Conservation (phyloP, 2,888 invertebrate species). For the Drosophila affinis region DNA sequence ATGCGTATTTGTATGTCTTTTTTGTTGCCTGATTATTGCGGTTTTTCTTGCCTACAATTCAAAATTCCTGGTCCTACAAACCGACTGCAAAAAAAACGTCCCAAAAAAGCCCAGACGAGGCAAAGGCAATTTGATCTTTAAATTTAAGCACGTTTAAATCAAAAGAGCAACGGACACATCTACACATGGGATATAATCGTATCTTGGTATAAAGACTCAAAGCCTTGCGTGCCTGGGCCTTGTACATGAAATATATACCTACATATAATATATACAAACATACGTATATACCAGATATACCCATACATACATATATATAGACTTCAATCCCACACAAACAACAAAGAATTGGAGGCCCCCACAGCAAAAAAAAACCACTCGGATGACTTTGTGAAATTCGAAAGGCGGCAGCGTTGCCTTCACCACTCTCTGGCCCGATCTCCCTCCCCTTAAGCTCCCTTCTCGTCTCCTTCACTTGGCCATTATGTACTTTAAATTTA, state of each 20-base stretch:
- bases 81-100: constrained; percentile 42
- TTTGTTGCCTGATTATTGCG: constrained; percentile 50
- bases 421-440: constrained; percentile 20
- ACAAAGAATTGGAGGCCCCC: constrained; percentile 43
- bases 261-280: constrained; percentile 16
- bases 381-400: constrained; percentile 78
- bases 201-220: constrained; percentile 31
- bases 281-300: constrained; percentile 35
- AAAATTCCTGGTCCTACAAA: constrained; percentile 62
- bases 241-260: constrained; percentile 42
- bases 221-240: constrained; percentile 42
- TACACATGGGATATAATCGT: constrained; percentile 41
- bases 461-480: constrained; percentile 50
- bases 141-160: constrained; percentile 78
- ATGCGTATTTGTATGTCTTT: too few species aligned
- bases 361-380: constrained; percentile 54
- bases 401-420: constrained; percentile 66
- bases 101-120: constrained; percentile 35
- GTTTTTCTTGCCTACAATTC: constrained; percentile 60
- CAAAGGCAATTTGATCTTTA: constrained; percentile 72
- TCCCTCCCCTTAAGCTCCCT: constrained; percentile 7
- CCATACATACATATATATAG: constrained; percentile 33
- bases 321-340: constrained; percentile 63
- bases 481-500: constrained; percentile 80
- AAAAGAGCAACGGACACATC: constrained; percentile 66